These are phyloP conservation scores for Lacanobia wlatinum DNA, from an alignment of 2,888 invertebrate species.

Conservation along the genomic window DNA sequence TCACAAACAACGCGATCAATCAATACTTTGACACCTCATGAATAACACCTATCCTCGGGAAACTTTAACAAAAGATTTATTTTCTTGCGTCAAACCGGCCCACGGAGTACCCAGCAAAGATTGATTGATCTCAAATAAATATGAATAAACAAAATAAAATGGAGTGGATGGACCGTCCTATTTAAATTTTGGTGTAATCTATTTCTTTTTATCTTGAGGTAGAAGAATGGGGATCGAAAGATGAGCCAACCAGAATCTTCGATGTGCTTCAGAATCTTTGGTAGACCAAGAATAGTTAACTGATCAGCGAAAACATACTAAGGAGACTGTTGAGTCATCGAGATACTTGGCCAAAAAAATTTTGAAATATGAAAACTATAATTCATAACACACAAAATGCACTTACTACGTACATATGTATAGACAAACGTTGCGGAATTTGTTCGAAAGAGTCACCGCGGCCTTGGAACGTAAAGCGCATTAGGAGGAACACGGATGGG, in stretches of 20 bases:
- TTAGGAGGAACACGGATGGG: no score
- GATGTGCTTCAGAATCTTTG: not conserved
- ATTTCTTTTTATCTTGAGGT: conserved; percentile 29
- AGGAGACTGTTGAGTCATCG: no score
- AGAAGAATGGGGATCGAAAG: not conserved
- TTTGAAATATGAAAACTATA: no score
- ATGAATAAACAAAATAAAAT: conserved; percentile 76
- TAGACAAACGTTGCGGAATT: no score
- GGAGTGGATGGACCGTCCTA: conserved; percentile 27
- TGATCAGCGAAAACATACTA: no score
- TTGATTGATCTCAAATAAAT: conserved; percentile 88
- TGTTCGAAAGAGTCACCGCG: no score
- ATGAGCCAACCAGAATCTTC: not conserved
- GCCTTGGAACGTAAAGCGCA: no score
- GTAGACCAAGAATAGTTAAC: no score
- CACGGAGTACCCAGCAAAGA: conserved; percentile 84
- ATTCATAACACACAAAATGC: no score
- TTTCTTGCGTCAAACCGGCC: conserved; percentile 79
- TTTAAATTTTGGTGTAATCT: conserved; percentile 46
- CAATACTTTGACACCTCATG: conserved; percentile 86
- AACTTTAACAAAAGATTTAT: conserved; percentile 89
- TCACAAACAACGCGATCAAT: conserved; percentile 84
- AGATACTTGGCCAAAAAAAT: no score
- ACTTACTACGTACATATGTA: no score
- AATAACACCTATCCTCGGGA: conserved; percentile 87